These are phyloP conservation scores for Platorchestia sp. DNA, from an alignment of 1,140 invertebrate genomes.

Conservation along the genomic window DNA sequence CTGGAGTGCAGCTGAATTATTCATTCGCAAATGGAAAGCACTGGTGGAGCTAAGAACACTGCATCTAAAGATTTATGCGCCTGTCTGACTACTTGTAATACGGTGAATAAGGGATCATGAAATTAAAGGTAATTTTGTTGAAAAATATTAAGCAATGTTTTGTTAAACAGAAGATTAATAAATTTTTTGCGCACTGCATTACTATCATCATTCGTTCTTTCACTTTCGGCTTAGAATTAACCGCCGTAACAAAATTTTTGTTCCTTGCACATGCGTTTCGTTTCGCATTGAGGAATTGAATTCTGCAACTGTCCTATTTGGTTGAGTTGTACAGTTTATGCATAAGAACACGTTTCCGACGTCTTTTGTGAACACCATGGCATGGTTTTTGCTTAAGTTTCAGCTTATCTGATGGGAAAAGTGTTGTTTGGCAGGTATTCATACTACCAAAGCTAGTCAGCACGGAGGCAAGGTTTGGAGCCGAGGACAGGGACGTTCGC, in stretches of 20 bases:
- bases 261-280: neutral
- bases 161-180: too few species aligned
- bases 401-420: slow-evolving; percentile 22
- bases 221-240: too few species aligned
- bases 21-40: too few species aligned
- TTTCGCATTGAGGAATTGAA: neutral
- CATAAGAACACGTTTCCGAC: neutral
- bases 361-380: neutral
- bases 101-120: too few species aligned
- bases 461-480: neutral
- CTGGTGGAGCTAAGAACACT: too few species aligned
- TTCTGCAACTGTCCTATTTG: neutral
- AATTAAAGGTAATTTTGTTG: too few species aligned
- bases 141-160: too few species aligned
- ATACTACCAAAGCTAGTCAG: neutral
- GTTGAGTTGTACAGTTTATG: neutral
- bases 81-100: too few species aligned
- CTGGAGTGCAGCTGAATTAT: too few species aligned
- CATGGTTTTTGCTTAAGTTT: neutral
- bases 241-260: neutral
- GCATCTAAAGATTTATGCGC: too few species aligned
- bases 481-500: neutral
- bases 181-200: too few species aligned
- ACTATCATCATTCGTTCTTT: too few species aligned
- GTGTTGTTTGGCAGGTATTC: neutral